phyloP scores from a whole-genome alignment of 2,113 vertebrate species.

The Siphamia tubifer region DNA sequence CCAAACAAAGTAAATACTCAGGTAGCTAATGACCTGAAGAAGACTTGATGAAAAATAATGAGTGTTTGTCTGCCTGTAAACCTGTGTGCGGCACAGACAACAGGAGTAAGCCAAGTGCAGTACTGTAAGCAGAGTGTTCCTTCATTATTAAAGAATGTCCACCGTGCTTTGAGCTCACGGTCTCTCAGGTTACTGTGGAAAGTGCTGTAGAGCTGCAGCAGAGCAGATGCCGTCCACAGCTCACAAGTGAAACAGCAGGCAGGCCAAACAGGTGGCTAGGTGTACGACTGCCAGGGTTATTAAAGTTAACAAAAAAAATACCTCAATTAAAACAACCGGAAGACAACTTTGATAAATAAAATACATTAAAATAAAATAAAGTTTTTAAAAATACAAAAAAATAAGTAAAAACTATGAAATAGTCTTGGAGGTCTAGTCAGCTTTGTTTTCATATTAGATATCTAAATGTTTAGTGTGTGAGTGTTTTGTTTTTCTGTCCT shows the following conservation, averaged over 20 bases:
- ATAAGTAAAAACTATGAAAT: too few relatives aligned
- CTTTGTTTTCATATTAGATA: too few relatives aligned
- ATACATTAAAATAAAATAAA: too few relatives aligned
- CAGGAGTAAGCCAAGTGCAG: constrained; percentile 21
- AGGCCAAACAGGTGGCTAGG: constrained; percentile 53
- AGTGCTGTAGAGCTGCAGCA: constrained; percentile 40
- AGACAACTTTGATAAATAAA: too few relatives aligned
- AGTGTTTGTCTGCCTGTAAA: constrained; percentile 20
- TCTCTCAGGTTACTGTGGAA: constrained; percentile 65
- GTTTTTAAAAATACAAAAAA: too few relatives aligned
- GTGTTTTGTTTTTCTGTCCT: too few relatives aligned
- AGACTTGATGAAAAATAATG: constrained; percentile 1
- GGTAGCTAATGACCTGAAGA: neutral
- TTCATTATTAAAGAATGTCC: constrained; percentile 73
- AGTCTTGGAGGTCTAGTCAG: too few relatives aligned
- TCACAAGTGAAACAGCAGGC: constrained; percentile 7
- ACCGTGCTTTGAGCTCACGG: constrained; percentile 36
- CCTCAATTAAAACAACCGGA: too few relatives aligned
- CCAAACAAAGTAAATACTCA: neutral
- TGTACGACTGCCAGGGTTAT: too few relatives aligned
- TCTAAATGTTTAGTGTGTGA: too few relatives aligned
- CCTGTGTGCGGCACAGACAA: neutral
- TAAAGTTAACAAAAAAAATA: too few relatives aligned
- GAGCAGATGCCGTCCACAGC: constrained; percentile 41
- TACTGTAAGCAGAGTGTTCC: constrained; percentile 60